These are phyloP conservation scores for Jacana jacana DNA, from an alignment of 2,113 vertebrate species.

Conservation along the genomic window DNA sequence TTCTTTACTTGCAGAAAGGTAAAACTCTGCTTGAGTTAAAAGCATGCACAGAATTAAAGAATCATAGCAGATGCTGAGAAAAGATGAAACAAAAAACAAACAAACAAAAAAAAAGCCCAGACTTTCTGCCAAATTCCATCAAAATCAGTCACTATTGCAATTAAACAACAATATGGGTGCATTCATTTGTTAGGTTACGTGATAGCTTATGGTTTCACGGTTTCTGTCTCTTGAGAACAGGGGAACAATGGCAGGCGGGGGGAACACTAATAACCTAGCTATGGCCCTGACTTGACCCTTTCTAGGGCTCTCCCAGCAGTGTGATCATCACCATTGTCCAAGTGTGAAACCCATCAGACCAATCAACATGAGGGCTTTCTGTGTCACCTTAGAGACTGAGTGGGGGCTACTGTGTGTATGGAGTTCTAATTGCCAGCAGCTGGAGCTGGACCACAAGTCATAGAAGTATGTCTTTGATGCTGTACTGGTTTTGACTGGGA, in stretches of 20 bases:
- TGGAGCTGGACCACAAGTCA: background rate
- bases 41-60: background rate
- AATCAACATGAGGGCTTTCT: background rate
- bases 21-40: background rate
- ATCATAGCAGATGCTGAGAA: background rate
- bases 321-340: background rate
- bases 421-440: background rate
- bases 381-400: background rate
- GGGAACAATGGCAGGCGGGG: background rate
- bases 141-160: background rate
- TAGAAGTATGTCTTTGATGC: background rate
- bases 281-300: background rate
- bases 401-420: background rate
- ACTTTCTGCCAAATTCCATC: background rate
- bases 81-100: background rate
- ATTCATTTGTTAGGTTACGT: background rate
- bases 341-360: background rate
- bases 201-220: background rate
- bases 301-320: background rate
- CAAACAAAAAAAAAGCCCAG: background rate
- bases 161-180: background rate
- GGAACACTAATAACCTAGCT: background rate
- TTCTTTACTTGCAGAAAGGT: background rate
- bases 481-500: background rate
- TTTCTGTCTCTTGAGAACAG: background rate